Evolutionary conservation across 2,888 invertebrate species (phyloP), one percentile per base, ranked within the genome.

Genomic region (Lymantria dispar): DNA sequence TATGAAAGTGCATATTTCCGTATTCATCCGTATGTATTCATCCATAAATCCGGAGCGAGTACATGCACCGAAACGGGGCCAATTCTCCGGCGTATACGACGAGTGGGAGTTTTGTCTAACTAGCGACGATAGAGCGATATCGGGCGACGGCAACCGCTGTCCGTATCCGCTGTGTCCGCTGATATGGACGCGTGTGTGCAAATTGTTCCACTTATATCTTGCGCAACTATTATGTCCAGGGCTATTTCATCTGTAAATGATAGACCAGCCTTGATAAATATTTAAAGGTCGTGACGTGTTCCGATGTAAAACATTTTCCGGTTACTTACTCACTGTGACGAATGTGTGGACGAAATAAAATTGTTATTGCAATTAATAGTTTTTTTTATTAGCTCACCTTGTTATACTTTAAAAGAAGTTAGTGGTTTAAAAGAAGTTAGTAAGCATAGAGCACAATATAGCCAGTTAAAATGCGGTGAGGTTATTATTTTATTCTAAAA

Each of bases 11-110:
- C 58, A 61, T 68, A 60, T 74, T 64, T 58, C 62, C 60, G 71
- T 56, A 22, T 22, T 22, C 22, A 22, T 22, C 22, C 5, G 22
- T 22, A 22, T 22, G 65, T 68, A 77, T 69, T 83, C 77, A 79
- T 79, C 76, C 78, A 74, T 76, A 77, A 77, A 80, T 83, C 78
- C 80, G 55, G 78, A 71, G 71, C 65, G 63, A 14, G 65, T 72
- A 50, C 37, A 47, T 50, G 33, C 49, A 72, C 73, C 65, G 70
- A 77, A 85, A 76, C 77, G 80, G 72, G 85, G 80, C 61, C 78
- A 74, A 52, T 65, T 65, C 58, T 60, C 54, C 69, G 67, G 64
- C 67, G 55, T 45, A 47, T 50, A 43, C 39, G 10, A 37, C 47
- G 36, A 42, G 45, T 54, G 48, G 48, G 47, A 47, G 56, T 39